phyloP scores from a whole-genome alignment of 2,113 vertebrate genomes.

The Eudyptes chrysolophus region DNA sequence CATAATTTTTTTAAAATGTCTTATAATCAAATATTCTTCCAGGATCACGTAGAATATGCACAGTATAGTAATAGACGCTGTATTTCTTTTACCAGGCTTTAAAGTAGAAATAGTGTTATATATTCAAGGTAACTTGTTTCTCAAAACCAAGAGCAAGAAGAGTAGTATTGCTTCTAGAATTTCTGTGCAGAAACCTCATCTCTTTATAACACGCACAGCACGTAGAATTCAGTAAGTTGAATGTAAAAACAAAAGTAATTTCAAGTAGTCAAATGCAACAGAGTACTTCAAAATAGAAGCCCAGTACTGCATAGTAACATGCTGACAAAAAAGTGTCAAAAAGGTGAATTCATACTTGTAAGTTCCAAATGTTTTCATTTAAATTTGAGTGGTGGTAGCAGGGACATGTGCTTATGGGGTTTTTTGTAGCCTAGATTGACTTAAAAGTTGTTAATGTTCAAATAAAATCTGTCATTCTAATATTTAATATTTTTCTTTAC shows the following conservation, averaged over 20 bases:
- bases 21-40: not conserved
- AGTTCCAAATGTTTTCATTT: not conserved
- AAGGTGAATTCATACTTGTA: not conserved
- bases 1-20: not conserved
- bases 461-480: not conserved
- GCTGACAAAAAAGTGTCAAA: not conserved
- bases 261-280: not conserved
- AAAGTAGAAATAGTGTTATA: not conserved
- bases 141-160: not conserved
- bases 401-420: fast-evolving
- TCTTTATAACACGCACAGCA: not conserved
- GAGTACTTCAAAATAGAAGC: not conserved
- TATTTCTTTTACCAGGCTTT: not conserved
- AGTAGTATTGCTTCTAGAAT: not conserved
- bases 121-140: not conserved
- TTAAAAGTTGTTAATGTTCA: not conserved
- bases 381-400: not conserved
- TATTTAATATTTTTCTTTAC: not conserved
- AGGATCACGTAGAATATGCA: not conserved
- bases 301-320: not conserved
- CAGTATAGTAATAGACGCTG: fast-evolving
- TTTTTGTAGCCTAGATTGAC: not conserved
- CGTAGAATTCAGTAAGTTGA: not conserved
- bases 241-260: not conserved
- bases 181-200: not conserved